Base-by-base conservation (phyloP, 2,113 vertebrate species). In the Bostrychus sinensis region DNA sequence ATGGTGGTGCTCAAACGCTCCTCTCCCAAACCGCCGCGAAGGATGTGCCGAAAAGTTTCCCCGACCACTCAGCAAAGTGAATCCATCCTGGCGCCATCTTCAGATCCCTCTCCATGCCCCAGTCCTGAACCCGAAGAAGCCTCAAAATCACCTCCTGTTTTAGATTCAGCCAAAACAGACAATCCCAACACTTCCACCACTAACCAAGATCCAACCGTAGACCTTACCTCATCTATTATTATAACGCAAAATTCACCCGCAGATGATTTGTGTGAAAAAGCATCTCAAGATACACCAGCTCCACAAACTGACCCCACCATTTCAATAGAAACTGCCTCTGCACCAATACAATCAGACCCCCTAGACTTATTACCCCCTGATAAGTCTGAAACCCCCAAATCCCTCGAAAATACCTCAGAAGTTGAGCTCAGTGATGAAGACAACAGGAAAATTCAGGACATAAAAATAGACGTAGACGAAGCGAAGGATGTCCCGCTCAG, bases 1-100 rank as follows among this genome's bases (percentile, higher is more conserved):
- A 93, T 92, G 91, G 91, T 92, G 69, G 87, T 92, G 71, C 91
- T 93, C 57, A 92, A 92, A 74, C 90, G 91, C 73, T 88, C 89
- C 3, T 93, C 91, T 8, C 92, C 91, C 3, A 92, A 92, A 73
- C 91, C 91, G 1, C 91, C 92, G 6, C 84, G 91, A 19, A 90
- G 91, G 80, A 93, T 92, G 91, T 92, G 91, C n/a, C 78, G 86
- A 50, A 93, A 93, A 80, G 72, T 80, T 11, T 23, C 82, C 1
- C 32, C 69, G 2, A 66, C 8, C 60, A 56, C 26, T 28, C 42
- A 63, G 66, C 46, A 88, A 46, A 78, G 53, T 0, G 85, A 85
- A 7, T 7, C 59, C 25, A 34, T 38, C 17, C 13, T 14, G 50
- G 36, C 25, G 0, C 7, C 72, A n/a, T 66, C 56, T 66, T 11